Conservation (phyloP, 2,113 vertebrate species). For the Garra rufa region DNA sequence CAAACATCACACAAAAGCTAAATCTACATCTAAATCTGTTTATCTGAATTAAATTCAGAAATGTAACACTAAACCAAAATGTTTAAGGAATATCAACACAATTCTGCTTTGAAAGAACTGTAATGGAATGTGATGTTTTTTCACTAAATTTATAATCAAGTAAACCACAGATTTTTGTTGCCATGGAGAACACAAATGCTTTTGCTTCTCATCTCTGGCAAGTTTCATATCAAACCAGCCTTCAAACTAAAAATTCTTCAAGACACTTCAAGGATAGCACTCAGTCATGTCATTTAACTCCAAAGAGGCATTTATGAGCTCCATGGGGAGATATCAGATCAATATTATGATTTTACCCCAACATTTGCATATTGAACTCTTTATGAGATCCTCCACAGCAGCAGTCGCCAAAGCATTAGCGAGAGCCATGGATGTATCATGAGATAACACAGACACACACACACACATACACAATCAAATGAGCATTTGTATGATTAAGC, state of each 20-base stretch:
- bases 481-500: slow-evolving; percentile 42
- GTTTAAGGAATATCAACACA: neutral
- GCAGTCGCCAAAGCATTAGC: neutral
- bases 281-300: slow-evolving; percentile 15
- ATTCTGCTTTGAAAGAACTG: neutral
- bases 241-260: neutral
- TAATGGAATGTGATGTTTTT: neutral
- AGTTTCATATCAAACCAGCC: neutral
- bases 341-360: slow-evolving; percentile 36
- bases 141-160: neutral
- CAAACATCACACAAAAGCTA: neutral
- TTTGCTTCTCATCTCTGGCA: neutral
- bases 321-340: slow-evolving; percentile 30
- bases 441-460: neutral
- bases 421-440: slow-evolving; percentile 14
- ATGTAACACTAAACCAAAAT: neutral
- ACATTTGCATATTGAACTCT: slow-evolving; percentile 53
- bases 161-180: neutral
- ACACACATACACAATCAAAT: neutral
- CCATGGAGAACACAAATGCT: neutral
- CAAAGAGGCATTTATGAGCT: neutral
- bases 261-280: slow-evolving; percentile 7
- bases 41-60: neutral
- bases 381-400: slow-evolving; percentile 3
- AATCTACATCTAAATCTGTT: neutral